Percentiles rank a stretch among this genome's conserved stretches.
phyloP scores from a whole-genome alignment of 2,888 invertebrate genomes.

The Teleiodes luculella region DNA sequence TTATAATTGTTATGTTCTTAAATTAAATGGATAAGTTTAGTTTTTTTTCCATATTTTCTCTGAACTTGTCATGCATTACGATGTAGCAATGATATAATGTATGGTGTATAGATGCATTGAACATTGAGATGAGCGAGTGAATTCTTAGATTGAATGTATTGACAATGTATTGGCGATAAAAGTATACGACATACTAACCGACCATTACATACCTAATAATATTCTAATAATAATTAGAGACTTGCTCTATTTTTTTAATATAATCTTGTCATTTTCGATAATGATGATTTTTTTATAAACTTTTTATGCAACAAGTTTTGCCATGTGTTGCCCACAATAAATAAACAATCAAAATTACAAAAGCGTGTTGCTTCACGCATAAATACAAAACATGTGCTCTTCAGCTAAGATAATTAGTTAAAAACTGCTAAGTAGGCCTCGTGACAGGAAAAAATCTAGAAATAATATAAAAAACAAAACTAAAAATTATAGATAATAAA shows the following conservation, averaged over 20 bases:
- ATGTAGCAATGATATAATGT: conserved; percentile 18
- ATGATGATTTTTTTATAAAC: no score
- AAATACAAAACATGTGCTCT: no score
- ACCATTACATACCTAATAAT: not conserved
- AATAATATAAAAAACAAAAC: no score
- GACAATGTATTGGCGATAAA: conserved; percentile 18
- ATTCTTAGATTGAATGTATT: conserved; percentile 30
- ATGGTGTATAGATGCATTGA: conserved; percentile 25
- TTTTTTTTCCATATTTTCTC: conserved; percentile 28
- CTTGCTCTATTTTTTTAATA: not conserved
- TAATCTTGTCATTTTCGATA: not conserved
- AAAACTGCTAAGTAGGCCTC: no score
- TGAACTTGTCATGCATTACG: conserved; percentile 36
- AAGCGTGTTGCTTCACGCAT: no score
- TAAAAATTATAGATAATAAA: no score
- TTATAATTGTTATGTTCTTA: not conserved
- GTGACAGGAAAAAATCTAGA: no score
- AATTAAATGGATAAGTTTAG: not conserved
- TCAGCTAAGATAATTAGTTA: no score
- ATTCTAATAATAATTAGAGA: not conserved
- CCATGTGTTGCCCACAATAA: no score
- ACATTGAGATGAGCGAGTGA: conserved; percentile 29
- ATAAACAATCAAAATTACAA: no score
- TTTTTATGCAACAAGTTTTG: not conserved
- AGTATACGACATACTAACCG: not conserved